These are phyloP conservation scores for Poeciliopsis retropinna DNA, from an alignment of 2,113 vertebrate genomes.

Conservation along the genomic window DNA sequence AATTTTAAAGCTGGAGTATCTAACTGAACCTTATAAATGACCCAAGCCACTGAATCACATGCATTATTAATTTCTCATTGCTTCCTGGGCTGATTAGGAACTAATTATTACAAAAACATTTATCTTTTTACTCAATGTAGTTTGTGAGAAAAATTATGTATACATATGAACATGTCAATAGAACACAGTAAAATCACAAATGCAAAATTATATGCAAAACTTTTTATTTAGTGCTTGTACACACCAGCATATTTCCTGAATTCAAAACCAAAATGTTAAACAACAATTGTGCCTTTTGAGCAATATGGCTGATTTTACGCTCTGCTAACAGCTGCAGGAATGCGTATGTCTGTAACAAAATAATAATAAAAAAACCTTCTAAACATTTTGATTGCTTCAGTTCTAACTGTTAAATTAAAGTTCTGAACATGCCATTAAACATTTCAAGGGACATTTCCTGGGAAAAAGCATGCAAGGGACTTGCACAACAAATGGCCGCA, in stretches of 20 bases:
- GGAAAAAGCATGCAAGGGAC: neutral
- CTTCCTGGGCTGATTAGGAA: too few species aligned
- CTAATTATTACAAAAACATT: too few species aligned
- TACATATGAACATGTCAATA: neutral
- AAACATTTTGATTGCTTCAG: neutral
- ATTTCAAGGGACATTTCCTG: neutral
- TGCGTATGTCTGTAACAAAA: neutral
- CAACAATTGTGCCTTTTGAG: neutral
- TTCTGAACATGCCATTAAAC: neutral
- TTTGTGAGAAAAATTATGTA: too few species aligned
- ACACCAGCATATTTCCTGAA: neutral
- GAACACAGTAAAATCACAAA: neutral
- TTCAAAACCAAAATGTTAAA: neutral
- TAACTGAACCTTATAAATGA: too few species aligned
- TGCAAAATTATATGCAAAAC: neutral
- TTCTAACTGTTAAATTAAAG: neutral
- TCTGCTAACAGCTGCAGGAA: neutral
- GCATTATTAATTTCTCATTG: too few species aligned
- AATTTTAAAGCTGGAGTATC: too few species aligned
- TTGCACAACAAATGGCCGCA: too few species aligned
- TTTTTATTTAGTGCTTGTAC: neutral
- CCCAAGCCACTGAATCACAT: too few species aligned
- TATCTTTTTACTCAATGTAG: too few species aligned
- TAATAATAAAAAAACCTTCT: neutral
- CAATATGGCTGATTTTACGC: conserved; percentile 1